phyloP scores from a whole-genome alignment of 2,888 invertebrate species.

The Empis livida region DNA sequence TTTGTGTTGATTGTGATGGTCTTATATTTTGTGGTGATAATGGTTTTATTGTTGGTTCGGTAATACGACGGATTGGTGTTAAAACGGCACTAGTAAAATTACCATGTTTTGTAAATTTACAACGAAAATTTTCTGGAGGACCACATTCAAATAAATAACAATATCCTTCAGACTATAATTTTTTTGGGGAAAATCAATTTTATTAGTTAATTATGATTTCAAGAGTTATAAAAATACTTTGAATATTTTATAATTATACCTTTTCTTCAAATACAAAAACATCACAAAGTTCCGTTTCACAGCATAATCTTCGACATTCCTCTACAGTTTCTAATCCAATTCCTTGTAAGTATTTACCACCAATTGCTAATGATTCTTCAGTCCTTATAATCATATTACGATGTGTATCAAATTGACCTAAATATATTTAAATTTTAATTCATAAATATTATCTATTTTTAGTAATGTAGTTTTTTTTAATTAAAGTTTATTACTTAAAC shows the following conservation, averaged over 20 bases:
- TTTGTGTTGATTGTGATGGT: slow-evolving; percentile 18
- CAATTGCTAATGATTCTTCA: slow-evolving; percentile 76
- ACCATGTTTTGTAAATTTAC: slow-evolving; percentile 79
- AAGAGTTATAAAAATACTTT: neutral
- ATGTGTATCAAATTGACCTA: slow-evolving; percentile 61
- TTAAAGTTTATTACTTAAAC: slow-evolving; percentile 25
- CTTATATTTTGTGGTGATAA: slow-evolving; percentile 17
- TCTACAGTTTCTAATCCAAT: slow-evolving; percentile 66
- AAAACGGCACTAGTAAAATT: slow-evolving; percentile 82
- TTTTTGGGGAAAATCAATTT: neutral
- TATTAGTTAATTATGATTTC: too few relatives aligned
- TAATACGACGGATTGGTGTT: slow-evolving; percentile 45
- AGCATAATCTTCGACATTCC: slow-evolving; percentile 77
- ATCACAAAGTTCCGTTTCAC: slow-evolving; percentile 75
- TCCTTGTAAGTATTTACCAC: slow-evolving; percentile 78
- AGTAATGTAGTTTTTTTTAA: neutral
- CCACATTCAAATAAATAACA: slow-evolving; percentile 89
- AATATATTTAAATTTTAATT: neutral
- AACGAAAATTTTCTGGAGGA: slow-evolving; percentile 78
- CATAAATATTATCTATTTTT: too few relatives aligned
- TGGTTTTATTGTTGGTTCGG: slow-evolving; percentile 3
- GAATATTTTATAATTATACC: slow-evolving; percentile 36
- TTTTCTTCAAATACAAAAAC: slow-evolving; percentile 89
- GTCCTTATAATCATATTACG: slow-evolving; percentile 82
- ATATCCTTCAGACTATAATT: slow-evolving; percentile 46